Percentiles rank a stretch among this genome's conserved stretches.
Conservation (phyloP, 1,140 invertebrate species). For the Drosophila ficusphila region DNA sequence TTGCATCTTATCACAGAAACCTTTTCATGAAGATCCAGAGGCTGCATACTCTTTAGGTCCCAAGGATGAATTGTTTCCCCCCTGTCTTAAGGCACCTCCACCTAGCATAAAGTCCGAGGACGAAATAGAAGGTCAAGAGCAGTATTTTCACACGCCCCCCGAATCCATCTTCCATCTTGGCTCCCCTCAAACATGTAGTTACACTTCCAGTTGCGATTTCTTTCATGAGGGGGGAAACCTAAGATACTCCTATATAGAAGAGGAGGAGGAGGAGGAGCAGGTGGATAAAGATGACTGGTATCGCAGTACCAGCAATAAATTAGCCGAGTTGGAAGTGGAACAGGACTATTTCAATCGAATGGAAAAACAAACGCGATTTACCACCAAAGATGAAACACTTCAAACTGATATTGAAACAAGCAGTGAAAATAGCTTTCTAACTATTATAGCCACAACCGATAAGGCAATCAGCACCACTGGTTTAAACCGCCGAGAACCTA, state of each 20-base stretch:
- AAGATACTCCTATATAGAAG: slow-evolving; percentile 13
- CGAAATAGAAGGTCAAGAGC: background rate
- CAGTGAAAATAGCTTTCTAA: background rate
- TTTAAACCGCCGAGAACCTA: background rate
- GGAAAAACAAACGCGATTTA: background rate
- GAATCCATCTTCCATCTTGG: background rate
- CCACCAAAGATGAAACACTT: background rate
- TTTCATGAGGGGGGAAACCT: background rate
- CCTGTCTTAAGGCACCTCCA: slow-evolving; percentile 7
- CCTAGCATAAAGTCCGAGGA: slow-evolving; percentile 27
- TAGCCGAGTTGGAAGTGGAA: slow-evolving; percentile 19
- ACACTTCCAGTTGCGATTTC: background rate
- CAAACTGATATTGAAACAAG: background rate
- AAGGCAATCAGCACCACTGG: slow-evolving; percentile 20
- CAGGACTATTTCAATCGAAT: slow-evolving; percentile 1
- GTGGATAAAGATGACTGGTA: slow-evolving; percentile 35
- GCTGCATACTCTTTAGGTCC: no score
- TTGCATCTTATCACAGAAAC: background rate
- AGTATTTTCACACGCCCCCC: no score
- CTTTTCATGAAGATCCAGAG: no score
- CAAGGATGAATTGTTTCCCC: background rate
- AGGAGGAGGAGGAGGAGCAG: slow-evolving; percentile 18
- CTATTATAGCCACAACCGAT: slow-evolving; percentile 21
- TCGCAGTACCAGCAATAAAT: background rate
- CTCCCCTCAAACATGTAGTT: background rate